Evolutionary conservation across 2,797 vertebrate species (phyloP).

Genomic region (Gallinago nigripennis): DNA sequence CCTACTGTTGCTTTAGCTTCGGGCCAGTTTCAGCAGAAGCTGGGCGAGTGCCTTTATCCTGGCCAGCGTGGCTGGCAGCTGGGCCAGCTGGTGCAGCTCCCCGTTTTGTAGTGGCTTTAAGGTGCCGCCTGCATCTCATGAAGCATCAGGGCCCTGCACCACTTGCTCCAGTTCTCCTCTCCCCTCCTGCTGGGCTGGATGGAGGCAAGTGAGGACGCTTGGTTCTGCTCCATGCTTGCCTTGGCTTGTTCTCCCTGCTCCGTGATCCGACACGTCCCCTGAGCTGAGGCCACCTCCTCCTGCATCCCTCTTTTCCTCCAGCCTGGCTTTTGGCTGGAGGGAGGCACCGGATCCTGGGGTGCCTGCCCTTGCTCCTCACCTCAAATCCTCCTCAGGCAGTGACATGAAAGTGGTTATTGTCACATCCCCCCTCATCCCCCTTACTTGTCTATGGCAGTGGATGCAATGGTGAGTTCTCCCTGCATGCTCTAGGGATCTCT

Average conservation of each 20-base stretch:
- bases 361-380: not conserved
- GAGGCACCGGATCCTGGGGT: not conserved
- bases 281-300: not conserved
- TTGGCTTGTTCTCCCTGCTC: not conserved
- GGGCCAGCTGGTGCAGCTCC: conserved; percentile 22
- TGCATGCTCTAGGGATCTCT: accelerated
- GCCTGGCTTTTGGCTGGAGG: not conserved
- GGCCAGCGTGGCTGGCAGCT: conserved; percentile 10
- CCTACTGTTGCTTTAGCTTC: conserved; percentile 37
- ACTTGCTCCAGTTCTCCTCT: not conserved
- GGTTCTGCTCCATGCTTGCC: not conserved
- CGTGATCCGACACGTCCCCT: not conserved
- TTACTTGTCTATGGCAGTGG: not conserved
- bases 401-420: accelerated
- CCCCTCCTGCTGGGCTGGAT: not conserved
- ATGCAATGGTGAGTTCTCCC: not conserved
- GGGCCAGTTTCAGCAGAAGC: conserved; percentile 49
- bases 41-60: not conserved
- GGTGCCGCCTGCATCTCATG: not conserved
- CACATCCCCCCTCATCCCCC: not conserved
- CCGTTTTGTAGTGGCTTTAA: not conserved
- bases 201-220: not conserved
- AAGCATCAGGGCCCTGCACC: not conserved
- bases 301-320: not conserved
- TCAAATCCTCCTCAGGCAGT: not conserved